These are phyloP conservation scores for Nysson spinosus DNA, from an alignment of 2,888 invertebrate species.

Conservation along the genomic window DNA sequence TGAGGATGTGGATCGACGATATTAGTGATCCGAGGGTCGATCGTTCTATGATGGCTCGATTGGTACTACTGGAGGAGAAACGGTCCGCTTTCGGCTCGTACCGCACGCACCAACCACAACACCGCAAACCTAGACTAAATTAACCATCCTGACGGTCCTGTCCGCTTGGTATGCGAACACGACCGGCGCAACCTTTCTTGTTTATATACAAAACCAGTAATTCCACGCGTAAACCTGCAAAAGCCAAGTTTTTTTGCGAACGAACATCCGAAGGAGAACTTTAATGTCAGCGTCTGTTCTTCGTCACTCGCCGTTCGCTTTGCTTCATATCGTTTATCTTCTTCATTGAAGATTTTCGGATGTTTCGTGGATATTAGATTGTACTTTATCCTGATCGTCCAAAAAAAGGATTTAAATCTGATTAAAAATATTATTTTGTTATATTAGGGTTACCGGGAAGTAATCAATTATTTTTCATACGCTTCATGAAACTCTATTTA, in stretches of 20 bases:
- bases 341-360: no score
- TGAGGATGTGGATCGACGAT: no score
- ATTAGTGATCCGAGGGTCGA: conserved; percentile 19
- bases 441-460: no score
- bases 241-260: conserved; percentile 36
- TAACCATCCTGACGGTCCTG: conserved; percentile 54
- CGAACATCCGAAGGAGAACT: neutral
- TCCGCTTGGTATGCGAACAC: conserved; percentile 26
- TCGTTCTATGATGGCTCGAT: conserved; percentile 8
- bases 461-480: no score
- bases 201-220: conserved; percentile 56
- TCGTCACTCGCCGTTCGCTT: neutral
- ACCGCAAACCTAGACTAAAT: conserved; percentile 52
- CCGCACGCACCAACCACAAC: conserved; percentile 28
- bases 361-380: no score
- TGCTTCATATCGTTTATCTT: neutral
- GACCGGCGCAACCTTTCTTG: conserved; percentile 26
- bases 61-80: no score
- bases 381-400: no score
- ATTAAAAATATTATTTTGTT: no score
- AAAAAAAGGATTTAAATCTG: no score
- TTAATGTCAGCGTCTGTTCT: neutral
- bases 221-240: conserved; percentile 47
- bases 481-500: no score
- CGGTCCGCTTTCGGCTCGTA: neutral